phyloP scores from a whole-genome alignment of 2,888 invertebrate genomes.

The Machimus atricapillus region DNA sequence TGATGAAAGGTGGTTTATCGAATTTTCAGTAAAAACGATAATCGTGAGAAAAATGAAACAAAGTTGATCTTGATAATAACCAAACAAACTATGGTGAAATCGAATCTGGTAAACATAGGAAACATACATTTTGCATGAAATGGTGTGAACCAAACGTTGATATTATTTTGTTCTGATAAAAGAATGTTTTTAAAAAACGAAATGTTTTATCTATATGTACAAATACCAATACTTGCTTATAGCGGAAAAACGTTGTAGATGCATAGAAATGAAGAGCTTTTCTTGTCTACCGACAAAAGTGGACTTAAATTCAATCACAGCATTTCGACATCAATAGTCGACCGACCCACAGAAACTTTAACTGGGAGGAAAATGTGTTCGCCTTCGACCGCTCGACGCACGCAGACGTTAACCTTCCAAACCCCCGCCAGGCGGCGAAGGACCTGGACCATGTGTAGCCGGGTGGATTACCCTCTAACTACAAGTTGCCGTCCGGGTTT shows the following conservation, averaged over 20 bases:
- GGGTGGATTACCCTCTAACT: not conserved
- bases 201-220: not conserved
- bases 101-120: not conserved
- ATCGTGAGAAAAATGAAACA: not conserved
- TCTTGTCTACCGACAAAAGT: not conserved
- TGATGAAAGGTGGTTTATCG: no score
- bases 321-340: not conserved
- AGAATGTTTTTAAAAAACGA: not conserved
- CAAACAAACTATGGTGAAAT: not conserved
- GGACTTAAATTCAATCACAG: not conserved
- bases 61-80: not conserved
- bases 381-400: not conserved
- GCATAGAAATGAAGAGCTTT: not conserved
- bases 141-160: not conserved
- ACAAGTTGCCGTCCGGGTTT: not conserved
- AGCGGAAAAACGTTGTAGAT: no score
- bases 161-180: not conserved
- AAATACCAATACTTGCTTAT: no score
- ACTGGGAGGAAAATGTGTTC: not conserved
- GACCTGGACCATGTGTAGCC: not conserved
- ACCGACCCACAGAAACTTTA: not conserved
- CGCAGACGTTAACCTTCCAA: not conserved
- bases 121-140: not conserved
- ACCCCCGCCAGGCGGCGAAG: not conserved
- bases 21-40: no score